Conservation (phyloP, 2,113 vertebrate genomes). For the Oxygymnocypris stewartii region DNA sequence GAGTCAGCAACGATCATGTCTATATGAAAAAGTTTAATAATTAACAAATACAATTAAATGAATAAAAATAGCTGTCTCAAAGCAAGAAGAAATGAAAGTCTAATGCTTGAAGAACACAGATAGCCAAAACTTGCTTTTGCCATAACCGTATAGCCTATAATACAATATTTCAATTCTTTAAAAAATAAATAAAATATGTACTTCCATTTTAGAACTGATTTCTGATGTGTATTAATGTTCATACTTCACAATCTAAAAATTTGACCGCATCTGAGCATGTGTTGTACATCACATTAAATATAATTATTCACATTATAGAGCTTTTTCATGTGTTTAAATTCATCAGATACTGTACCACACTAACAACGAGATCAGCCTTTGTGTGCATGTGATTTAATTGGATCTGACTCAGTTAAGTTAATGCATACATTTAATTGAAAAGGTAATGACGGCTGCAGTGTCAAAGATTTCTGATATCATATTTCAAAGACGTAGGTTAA, state of each 20-base stretch:
- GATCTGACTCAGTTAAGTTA: background rate
- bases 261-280: background rate
- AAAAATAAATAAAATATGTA: background rate
- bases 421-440: background rate
- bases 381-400: background rate
- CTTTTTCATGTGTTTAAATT: background rate
- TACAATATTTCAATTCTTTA: background rate
- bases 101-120: background rate
- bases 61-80: conserved; percentile 4
- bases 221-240: background rate
- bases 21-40: background rate
- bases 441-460: background rate
- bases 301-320: background rate
- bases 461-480: background rate
- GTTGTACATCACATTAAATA: background rate
- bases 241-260: background rate
- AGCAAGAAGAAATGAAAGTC: background rate
- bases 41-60: background rate
- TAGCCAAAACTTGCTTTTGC: background rate
- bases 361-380: background rate
- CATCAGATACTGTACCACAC: background rate
- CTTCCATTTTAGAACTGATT: background rate
- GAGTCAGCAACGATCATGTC: background rate
- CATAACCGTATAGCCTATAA: background rate
- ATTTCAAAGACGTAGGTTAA: background rate